Conservation (phyloP, 2,113 vertebrate genomes). For the Pseudorectes ferrugineus region DNA sequence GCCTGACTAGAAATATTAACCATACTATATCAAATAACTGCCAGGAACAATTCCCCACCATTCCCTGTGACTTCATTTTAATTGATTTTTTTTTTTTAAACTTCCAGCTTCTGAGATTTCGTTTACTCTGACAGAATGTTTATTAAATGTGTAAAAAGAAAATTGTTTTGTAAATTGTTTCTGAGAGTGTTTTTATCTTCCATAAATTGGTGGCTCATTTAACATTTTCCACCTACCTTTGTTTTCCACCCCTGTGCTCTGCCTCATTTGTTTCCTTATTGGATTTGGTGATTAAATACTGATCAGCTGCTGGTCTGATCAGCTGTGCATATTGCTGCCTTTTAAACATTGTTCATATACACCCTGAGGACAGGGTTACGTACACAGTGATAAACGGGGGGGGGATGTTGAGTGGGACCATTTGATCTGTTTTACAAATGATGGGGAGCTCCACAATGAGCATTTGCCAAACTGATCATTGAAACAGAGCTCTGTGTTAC, state of each 20-base stretch:
- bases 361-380: conserved; percentile 14
- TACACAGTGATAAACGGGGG: background rate
- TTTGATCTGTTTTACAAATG: conserved; percentile 38
- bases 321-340: conserved; percentile 26
- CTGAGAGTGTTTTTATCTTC: conserved; percentile 57
- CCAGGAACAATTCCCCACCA: conserved; percentile 88
- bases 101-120: conserved; percentile 83
- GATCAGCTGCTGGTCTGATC: conserved; percentile 54
- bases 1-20: conserved; percentile 92
- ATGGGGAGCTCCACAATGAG: conserved; percentile 6
- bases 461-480: conserved; percentile 18
- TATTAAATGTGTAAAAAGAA: conserved; percentile 87
- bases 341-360: background rate
- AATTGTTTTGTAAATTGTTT: conserved; percentile 72
- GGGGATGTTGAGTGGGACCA: background rate
- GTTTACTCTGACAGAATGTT: conserved; percentile 89
- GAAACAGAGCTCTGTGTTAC: background rate
- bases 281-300: conserved; percentile 58
- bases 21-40: conserved; percentile 94
- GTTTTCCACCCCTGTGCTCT: conserved; percentile 16
- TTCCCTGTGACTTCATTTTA: conserved; percentile 91
- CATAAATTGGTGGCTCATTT: conserved; percentile 43
- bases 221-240: conserved; percentile 49
- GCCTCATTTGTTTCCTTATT: conserved; percentile 56
- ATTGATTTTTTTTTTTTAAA: conserved; percentile 87